Percentiles rank a stretch among this genome's conserved stretches.
These are phyloP conservation scores for Brachypterus glaber DNA, from an alignment of 2,888 invertebrate genomes.

Conservation along the genomic window DNA sequence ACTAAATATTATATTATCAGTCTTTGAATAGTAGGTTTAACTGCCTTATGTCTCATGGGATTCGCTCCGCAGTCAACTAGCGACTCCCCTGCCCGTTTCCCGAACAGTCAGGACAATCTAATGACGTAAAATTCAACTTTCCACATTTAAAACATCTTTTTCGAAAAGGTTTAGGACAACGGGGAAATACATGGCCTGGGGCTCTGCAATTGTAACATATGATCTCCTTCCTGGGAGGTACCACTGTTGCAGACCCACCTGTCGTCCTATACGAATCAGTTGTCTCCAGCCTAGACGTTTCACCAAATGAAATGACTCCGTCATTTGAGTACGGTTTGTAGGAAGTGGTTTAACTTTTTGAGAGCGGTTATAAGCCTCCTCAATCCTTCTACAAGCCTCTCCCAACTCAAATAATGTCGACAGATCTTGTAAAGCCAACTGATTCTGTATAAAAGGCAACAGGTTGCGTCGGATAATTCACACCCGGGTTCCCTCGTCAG, in stretches of 20 bases:
- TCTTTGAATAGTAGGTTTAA: too few relatives aligned
- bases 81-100: constrained; percentile 6
- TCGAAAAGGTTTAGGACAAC: constrained; percentile 4
- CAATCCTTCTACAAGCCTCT: neutral
- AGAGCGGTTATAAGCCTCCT: too few relatives aligned
- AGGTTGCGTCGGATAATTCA: constrained; percentile 10
- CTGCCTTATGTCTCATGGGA: too few relatives aligned
- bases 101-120: constrained; percentile 4
- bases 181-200: constrained; percentile 5
- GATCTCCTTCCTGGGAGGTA: too few relatives aligned
- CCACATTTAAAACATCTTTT: constrained; percentile 8
- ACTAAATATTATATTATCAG: too few relatives aligned
- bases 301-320: too few relatives aligned
- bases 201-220: constrained; percentile 7
- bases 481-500: constrained; percentile 2
- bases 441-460: constrained; percentile 5
- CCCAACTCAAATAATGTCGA: constrained; percentile 4
- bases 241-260: too few relatives aligned
- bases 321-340: too few relatives aligned
- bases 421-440: constrained; percentile 5
- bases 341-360: too few relatives aligned
- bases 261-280: too few relatives aligned
- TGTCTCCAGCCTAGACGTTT: too few relatives aligned
- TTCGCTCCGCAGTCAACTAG: too few relatives aligned
- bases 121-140: neutral